These are phyloP conservation scores for Polyommatus icarus DNA, from an alignment of 2,888 invertebrate species.

Conservation along the genomic window DNA sequence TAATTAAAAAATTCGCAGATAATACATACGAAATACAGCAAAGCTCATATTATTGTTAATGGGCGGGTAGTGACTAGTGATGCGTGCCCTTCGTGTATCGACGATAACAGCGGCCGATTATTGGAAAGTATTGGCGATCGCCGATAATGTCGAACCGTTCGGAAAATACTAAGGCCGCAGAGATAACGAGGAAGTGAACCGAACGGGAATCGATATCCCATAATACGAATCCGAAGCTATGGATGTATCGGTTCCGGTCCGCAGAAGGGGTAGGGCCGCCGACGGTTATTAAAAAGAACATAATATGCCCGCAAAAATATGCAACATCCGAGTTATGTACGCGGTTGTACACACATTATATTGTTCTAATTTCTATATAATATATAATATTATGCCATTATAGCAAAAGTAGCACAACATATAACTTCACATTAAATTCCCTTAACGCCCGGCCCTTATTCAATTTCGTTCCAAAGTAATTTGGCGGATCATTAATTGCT, in stretches of 20 bases:
- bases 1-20: background rate
- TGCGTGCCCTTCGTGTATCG: slow-evolving; percentile 33
- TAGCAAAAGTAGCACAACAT: background rate
- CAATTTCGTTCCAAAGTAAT: background rate
- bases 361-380: background rate
- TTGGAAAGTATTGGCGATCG: slow-evolving; percentile 77
- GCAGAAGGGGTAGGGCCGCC: slow-evolving; percentile 54
- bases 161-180: slow-evolving; percentile 78
- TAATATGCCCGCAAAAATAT: background rate
- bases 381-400: background rate
- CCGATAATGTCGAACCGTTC: slow-evolving; percentile 80
- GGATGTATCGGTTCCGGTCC: slow-evolving; percentile 61
- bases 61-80: background rate
- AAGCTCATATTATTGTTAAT: background rate
- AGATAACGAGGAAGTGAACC: slow-evolving; percentile 57
- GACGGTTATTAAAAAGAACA: background rate
- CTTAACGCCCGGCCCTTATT: background rate
- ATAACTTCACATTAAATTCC: background rate
- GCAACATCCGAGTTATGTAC: background rate
- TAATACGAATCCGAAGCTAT: slow-evolving; percentile 70
- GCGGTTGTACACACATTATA: background rate
- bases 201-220: slow-evolving; percentile 78
- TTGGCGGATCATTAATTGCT: background rate
- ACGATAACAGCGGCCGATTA: slow-evolving; percentile 41
- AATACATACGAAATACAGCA: background rate